Evolutionary conservation across 1,140 invertebrate species (phyloP).

Genomic region (Vollenhovia emeryi): DNA sequence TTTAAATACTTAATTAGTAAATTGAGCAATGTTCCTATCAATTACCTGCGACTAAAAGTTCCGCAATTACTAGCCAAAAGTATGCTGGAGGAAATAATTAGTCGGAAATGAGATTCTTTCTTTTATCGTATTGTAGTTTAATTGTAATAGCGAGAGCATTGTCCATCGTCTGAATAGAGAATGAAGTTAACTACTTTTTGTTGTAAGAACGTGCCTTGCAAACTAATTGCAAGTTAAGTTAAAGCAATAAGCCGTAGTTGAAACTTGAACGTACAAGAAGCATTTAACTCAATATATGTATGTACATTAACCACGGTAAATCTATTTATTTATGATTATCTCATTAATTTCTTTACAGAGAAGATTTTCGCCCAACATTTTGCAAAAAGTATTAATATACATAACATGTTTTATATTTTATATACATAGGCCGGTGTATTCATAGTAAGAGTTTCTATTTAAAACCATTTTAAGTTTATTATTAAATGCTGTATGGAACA

Average conservation of each 20-base stretch:
- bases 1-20: background rate
- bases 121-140: constrained; percentile 12
- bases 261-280: constrained; percentile 18
- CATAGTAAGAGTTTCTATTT: no score
- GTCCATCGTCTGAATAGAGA: constrained; percentile 32
- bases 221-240: constrained; percentile 33
- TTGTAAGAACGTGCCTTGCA: constrained; percentile 6
- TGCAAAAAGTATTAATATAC: background rate
- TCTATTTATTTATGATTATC: background rate
- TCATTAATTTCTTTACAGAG: background rate
- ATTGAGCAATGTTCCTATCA: background rate
- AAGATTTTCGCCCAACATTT: background rate
- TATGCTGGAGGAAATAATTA: constrained; percentile 29
- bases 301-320: background rate
- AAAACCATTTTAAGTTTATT: no score
- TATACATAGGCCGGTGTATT: no score
- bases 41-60: constrained; percentile 13
- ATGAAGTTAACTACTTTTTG: constrained; percentile 47
- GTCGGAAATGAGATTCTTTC: constrained; percentile 17
- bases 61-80: constrained; percentile 9
- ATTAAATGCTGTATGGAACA: no score
- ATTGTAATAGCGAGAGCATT: constrained; percentile 30
- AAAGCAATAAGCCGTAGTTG: constrained; percentile 35
- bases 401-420: background rate
- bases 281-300: background rate